Evolutionary conservation across 1,140 invertebrate species (phyloP).

Genomic region (Palaemon carinicauda): DNA sequence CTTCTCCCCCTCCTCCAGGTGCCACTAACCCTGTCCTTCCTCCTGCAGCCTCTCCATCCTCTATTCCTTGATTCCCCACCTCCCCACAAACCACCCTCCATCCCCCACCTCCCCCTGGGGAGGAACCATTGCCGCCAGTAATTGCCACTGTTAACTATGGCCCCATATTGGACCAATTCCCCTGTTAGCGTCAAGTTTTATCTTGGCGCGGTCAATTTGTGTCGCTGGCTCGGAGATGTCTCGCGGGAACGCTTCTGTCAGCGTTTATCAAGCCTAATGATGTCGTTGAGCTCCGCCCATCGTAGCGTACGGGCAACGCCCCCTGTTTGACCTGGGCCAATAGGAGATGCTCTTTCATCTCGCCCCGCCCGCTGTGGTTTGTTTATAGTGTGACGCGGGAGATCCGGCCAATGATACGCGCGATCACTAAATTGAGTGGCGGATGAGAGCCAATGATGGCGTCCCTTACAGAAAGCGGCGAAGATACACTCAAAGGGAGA

Average conservation of each 20-base stretch:
- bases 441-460: constrained; percentile 25
- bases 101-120: background rate
- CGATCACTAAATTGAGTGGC: constrained; percentile 52
- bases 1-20: background rate
- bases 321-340: background rate
- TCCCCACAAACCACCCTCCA: background rate
- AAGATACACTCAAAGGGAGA: constrained; percentile 50
- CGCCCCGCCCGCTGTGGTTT: constrained; percentile 46
- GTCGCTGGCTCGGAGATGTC: constrained; percentile 52
- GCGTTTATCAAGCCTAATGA: constrained; percentile 59
- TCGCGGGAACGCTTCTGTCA: constrained; percentile 54
- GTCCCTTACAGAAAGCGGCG: constrained; percentile 42
- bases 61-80: background rate
- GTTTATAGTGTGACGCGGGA: constrained; percentile 18
- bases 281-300: constrained; percentile 44
- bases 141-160: constrained; percentile 59
- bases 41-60: background rate
- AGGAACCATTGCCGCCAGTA: constrained; percentile 52
- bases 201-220: constrained; percentile 58
- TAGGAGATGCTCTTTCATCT: background rate
- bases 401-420: constrained; percentile 8
- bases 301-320: background rate
- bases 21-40: background rate
- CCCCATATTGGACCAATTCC: constrained; percentile 59
- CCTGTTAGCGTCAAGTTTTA: constrained; percentile 59